phyloP scores from a whole-genome alignment of 2,888 invertebrate genomes.

The Drosophila gaucha region DNA sequence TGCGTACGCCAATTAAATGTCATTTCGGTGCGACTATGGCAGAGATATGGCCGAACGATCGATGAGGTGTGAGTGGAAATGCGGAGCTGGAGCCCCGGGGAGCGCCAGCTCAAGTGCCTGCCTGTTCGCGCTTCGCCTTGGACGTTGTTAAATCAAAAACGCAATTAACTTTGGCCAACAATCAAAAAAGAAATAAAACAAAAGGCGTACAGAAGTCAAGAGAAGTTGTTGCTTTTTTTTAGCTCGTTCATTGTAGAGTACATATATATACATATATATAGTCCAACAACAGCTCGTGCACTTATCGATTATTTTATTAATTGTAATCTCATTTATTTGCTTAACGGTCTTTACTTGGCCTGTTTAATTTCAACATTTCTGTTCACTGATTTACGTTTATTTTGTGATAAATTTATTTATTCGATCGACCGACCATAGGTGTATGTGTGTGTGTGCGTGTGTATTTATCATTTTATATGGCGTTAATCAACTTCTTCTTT shows the following conservation, averaged over 20 bases:
- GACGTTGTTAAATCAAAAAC: constrained; percentile 63
- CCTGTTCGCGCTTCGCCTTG: constrained; percentile 31
- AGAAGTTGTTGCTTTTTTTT: no score
- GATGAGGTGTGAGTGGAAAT: background rate
- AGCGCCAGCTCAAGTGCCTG: constrained; percentile 46
- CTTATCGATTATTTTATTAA: constrained; percentile 80
- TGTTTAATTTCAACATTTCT: constrained; percentile 51
- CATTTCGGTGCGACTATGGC: constrained; percentile 12
- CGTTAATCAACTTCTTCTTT: constrained; percentile 66
- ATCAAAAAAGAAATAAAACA: constrained; percentile 8
- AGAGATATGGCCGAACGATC: constrained; percentile 10
- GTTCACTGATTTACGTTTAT: constrained; percentile 69
- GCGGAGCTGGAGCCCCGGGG: constrained; percentile 13
- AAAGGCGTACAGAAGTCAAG: constrained; percentile 3
- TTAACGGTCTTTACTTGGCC: constrained; percentile 45
- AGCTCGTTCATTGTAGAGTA: background rate
- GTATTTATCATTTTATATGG: constrained; percentile 13
- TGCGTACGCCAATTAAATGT: constrained; percentile 38
- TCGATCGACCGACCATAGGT: constrained; percentile 34
- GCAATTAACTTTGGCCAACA: constrained; percentile 70
- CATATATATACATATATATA: background rate
- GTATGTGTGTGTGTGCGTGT: constrained; percentile 8
- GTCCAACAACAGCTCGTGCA: constrained; percentile 35
- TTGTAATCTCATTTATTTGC: constrained; percentile 77
- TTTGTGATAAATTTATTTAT: constrained; percentile 74